Conservation (phyloP, 2,888 invertebrate genomes). For the Lagria hirta region DNA sequence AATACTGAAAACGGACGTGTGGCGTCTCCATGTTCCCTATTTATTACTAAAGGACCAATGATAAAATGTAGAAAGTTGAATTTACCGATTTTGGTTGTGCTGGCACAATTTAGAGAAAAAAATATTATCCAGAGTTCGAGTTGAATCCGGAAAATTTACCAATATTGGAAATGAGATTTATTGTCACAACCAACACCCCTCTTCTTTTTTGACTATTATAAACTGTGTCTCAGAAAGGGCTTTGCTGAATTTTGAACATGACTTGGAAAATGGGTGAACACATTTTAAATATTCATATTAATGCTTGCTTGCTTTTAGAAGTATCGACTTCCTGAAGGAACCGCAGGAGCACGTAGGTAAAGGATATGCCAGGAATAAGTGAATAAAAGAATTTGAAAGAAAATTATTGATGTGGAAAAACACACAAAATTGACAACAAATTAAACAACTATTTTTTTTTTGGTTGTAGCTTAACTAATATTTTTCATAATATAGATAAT, state of each 20-base stretch:
- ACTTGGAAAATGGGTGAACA: slow-evolving; percentile 4
- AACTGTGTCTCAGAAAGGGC: slow-evolving; percentile 1
- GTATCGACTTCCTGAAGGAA: slow-evolving; percentile 9
- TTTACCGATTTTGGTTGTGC: slow-evolving; percentile 8
- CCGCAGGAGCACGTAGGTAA: slow-evolving; percentile 2
- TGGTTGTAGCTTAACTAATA: too few relatives aligned
- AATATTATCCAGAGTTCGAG: slow-evolving; percentile 1
- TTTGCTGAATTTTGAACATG: slow-evolving; percentile 6
- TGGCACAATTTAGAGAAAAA: slow-evolving; percentile 2
- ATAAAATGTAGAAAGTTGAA: slow-evolving; percentile 13
- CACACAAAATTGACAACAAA: too few relatives aligned
- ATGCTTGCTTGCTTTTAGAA: slow-evolving; percentile 17
- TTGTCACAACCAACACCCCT: slow-evolving; percentile 9
- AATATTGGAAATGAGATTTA: slow-evolving; percentile 8
- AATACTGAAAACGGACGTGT: slow-evolving; percentile 23
- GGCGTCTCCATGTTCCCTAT: slow-evolving; percentile 19
- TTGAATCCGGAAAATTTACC: slow-evolving; percentile 3
- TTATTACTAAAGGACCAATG: slow-evolving; percentile 16
- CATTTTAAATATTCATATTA: slow-evolving; percentile 17
- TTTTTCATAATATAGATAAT: too few relatives aligned
- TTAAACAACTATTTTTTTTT: too few relatives aligned
- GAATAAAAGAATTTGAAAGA: too few relatives aligned
- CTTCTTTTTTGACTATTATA: slow-evolving; percentile 5
- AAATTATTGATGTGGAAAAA: too few relatives aligned
- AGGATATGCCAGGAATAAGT: too few relatives aligned